Percentiles rank a stretch among this genome's conserved stretches.
Conservation (phyloP, 2,888 invertebrate species). For the Drosophila suboccidentalis region DNA sequence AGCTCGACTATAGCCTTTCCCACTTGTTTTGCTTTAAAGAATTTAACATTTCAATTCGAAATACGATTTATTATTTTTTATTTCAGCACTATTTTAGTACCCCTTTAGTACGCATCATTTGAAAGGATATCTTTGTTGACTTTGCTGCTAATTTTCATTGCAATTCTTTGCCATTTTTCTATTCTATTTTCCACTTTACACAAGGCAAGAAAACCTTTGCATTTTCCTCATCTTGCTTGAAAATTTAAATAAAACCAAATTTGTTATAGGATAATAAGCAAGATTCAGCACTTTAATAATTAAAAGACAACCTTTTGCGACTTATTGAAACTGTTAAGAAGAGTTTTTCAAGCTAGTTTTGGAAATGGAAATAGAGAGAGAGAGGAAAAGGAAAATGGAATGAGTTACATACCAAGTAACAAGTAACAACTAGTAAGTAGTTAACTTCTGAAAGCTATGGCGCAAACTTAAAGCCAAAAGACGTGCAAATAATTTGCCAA, state of each 20-base stretch:
- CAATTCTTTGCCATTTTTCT: no score
- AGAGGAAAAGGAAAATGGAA: not conserved
- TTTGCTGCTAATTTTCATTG: no score
- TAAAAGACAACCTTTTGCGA: not conserved
- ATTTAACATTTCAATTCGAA: no score
- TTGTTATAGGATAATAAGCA: not conserved
- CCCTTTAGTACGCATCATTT: no score
- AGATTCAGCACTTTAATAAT: constrained; percentile 1
- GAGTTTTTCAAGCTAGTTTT: not conserved
- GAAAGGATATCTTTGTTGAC: no score
- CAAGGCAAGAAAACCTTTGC: not conserved
- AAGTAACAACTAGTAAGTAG: constrained; percentile 19
- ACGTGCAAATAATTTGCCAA: constrained; percentile 61
- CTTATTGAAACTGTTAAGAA: constrained; percentile 2
- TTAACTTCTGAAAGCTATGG: constrained; percentile 32
- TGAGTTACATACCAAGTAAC: not conserved
- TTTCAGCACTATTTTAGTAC: no score
- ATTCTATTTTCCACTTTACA: no score
- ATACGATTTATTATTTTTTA: no score
- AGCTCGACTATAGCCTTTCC: no score
- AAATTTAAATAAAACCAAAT: not conserved
- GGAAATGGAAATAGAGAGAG: not conserved
- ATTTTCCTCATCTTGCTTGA: not conserved
- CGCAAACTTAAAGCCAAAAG: constrained; percentile 48
- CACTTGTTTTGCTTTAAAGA: no score